Conservation (phyloP, 2,113 vertebrate species). For the Dromas ardeola region DNA sequence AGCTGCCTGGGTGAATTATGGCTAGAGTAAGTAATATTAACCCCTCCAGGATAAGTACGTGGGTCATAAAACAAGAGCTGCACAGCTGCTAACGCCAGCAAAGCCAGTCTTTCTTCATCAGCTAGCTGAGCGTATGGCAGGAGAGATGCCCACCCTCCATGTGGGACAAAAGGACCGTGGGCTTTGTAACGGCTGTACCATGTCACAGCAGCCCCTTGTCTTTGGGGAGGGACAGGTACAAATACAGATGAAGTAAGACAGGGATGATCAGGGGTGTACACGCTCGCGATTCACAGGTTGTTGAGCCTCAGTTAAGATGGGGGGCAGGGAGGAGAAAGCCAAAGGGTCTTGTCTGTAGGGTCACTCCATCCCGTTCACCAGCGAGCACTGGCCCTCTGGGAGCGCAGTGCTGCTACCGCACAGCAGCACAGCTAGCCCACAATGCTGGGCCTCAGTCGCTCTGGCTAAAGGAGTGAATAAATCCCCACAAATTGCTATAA, state of each 20-base stretch:
- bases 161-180: neutral
- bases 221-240: neutral
- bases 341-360: neutral
- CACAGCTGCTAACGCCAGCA: constrained; percentile 62
- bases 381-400: neutral
- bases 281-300: neutral
- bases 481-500: constrained; percentile 67
- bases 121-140: constrained; percentile 1
- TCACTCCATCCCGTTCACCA: neutral
- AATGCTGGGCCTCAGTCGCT: neutral
- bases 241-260: constrained; percentile 2
- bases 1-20: constrained; percentile 69
- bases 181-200: neutral
- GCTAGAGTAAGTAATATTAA: constrained; percentile 70
- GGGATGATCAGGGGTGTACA: neutral
- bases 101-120: constrained; percentile 59
- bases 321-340: neutral
- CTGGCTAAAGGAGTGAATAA: constrained; percentile 45
- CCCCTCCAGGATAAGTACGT: constrained; percentile 45
- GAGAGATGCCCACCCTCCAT: constrained; percentile 24
- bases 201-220: neutral
- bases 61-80: constrained; percentile 53
- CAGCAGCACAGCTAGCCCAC: neutral
- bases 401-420: neutral
- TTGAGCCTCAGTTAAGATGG: constrained; percentile 7